These are phyloP conservation scores for Cryptotermes secundus DNA, from an alignment of 1,140 invertebrate species.

Conservation along the genomic window DNA sequence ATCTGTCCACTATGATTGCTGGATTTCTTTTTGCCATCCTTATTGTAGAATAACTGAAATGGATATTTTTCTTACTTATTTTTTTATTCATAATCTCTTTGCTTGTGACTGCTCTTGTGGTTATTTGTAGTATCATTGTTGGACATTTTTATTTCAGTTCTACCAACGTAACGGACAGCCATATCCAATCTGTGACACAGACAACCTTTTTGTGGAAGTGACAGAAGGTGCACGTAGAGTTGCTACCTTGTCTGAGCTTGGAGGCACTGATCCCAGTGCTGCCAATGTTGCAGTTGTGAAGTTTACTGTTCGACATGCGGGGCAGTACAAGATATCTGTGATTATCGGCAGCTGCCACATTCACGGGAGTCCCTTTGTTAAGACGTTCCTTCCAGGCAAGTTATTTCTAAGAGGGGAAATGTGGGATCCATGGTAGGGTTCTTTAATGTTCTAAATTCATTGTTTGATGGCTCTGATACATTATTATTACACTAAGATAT, in stretches of 20 bases:
- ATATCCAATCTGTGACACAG: constrained; percentile 89
- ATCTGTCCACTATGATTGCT: too few relatives aligned
- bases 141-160: constrained; percentile 58
- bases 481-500: too few relatives aligned
- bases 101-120: too few relatives aligned
- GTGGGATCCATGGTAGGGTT: not conserved
- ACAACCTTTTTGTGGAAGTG: constrained; percentile 83
- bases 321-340: constrained; percentile 83
- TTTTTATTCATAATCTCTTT: too few relatives aligned
- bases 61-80: too few relatives aligned
- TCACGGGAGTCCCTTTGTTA: constrained; percentile 65
- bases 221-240: constrained; percentile 80
- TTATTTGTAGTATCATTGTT: too few relatives aligned
- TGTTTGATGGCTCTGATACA: too few relatives aligned
- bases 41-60: too few relatives aligned
- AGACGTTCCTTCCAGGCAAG: constrained; percentile 63
- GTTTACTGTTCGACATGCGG: constrained; percentile 87
- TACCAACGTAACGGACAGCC: constrained; percentile 89
- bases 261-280: constrained; percentile 74
- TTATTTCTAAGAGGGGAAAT: not conserved
- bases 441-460: constrained; percentile 29
- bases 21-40: too few relatives aligned
- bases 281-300: constrained; percentile 84
- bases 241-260: constrained; percentile 79
- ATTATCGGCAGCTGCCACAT: constrained; percentile 72